phyloP scores from a whole-genome alignment of 2,797 vertebrate genomes.

The Pipistrellus pipistrellus region DNA sequence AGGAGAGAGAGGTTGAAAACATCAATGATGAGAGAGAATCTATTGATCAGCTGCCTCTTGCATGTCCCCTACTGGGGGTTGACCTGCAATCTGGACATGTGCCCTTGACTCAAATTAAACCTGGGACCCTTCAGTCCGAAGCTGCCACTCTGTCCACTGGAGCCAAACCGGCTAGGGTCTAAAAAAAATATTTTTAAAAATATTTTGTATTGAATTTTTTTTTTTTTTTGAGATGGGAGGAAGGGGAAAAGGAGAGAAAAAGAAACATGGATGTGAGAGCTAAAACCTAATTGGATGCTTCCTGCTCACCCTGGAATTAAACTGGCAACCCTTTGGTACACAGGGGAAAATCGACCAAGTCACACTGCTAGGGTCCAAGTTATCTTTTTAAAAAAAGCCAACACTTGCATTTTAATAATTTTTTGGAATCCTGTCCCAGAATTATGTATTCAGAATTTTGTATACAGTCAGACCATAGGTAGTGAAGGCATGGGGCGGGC shows the following conservation, averaged over 20 bases:
- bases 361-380: not conserved
- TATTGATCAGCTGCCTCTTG: not conserved
- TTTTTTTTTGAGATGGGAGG: too few species aligned
- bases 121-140: too few species aligned
- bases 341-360: not conserved
- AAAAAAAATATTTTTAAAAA: too few species aligned
- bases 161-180: too few species aligned
- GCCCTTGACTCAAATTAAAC: not conserved
- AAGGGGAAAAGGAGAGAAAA: too few species aligned
- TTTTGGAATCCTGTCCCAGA: conserved; percentile 12
- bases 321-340: not conserved
- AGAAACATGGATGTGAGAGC: too few species aligned
- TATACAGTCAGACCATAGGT: not conserved
- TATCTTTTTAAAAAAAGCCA: conserved; percentile 14
- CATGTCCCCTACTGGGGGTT: not conserved
- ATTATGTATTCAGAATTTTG: conserved; percentile 53
- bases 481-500: too few species aligned
- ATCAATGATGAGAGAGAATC: too few species aligned
- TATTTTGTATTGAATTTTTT: too few species aligned
- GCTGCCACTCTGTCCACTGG: too few species aligned
- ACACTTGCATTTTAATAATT: conserved; percentile 53
- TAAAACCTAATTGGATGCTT: too few species aligned
- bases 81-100: not conserved
- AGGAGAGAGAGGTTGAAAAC: too few species aligned
- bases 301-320: not conserved